Evolutionary conservation across 2,888 invertebrate genomes (phyloP).

Genomic region (Chrysina gloriosa): DNA sequence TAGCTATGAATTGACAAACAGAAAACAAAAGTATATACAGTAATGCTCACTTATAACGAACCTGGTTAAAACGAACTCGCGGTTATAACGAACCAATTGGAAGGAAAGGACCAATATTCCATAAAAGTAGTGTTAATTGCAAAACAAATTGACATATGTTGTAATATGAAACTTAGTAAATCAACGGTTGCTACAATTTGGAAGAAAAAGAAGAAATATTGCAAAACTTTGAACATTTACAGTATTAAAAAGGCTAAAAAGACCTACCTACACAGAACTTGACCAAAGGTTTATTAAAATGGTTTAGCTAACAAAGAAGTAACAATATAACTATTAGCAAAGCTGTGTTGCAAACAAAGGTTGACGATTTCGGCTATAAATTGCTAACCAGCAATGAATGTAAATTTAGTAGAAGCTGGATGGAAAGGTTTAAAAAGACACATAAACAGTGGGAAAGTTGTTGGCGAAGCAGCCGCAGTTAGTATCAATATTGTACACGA

Average conservation of each 20-base stretch:
- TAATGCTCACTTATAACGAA: too few relatives aligned
- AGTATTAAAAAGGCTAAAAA: not conserved
- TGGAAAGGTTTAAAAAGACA: too few relatives aligned
- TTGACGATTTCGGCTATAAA: not conserved
- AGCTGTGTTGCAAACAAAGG: conserved; percentile 7
- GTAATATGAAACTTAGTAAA: too few relatives aligned
- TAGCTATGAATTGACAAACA: too few relatives aligned
- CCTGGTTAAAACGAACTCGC: not conserved
- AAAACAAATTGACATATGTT: not conserved
- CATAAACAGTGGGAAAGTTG: too few relatives aligned
- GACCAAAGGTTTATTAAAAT: conserved; percentile 1
- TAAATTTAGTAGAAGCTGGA: too few relatives aligned
- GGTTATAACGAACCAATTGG: not conserved
- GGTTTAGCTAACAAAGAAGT: too few relatives aligned
- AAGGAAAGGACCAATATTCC: not conserved
- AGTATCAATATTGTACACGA: too few relatives aligned
- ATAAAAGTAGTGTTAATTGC: not conserved
- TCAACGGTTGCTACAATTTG: too few relatives aligned
- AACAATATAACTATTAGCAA: not conserved
- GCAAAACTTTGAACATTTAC: not conserved
- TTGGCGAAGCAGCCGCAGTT: too few relatives aligned
- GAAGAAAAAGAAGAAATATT: too few relatives aligned
- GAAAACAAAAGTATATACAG: too few relatives aligned
- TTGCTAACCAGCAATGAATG: not conserved
- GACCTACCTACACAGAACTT: not conserved